Evolutionary conservation across 2,888 invertebrate genomes (phyloP).

Genomic region (Agrilus mali): DNA sequence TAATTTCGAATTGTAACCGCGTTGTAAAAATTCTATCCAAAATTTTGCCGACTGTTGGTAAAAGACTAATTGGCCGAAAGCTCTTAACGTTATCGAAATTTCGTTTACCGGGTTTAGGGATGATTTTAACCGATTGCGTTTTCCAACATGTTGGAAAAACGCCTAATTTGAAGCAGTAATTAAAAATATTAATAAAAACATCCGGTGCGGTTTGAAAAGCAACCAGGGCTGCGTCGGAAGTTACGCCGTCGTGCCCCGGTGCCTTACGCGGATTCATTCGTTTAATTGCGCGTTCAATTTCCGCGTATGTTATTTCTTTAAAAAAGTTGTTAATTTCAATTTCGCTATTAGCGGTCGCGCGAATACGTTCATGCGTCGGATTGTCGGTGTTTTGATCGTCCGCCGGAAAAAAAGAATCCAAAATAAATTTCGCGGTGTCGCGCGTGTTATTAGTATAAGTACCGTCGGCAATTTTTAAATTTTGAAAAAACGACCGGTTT

Average conservation of each 20-base stretch:
- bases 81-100: not conserved
- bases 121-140: not conserved
- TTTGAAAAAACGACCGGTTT: not conserved
- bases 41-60: no score
- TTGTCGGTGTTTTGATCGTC: not conserved
- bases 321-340: not conserved
- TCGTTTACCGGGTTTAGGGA: conserved; percentile 3
- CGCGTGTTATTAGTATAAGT: not conserved
- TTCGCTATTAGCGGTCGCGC: no score
- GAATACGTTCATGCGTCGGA: not conserved
- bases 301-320: not conserved
- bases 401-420: conserved; percentile 3
- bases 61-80: conserved; percentile 5
- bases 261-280: conserved; percentile 1
- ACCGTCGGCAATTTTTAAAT: not conserved
- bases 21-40: no score
- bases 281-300: not conserved
- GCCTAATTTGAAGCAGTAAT: conserved; percentile 3
- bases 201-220: conserved; percentile 1
- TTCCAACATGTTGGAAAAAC: conserved; percentile 6
- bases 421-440: not conserved
- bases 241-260: conserved; percentile 3
- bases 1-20: no score
- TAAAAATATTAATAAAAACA: conserved; percentile 1
- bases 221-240: conserved; percentile 1